Evolutionary conservation across 2,797 vertebrate genomes (phyloP).

Genomic region (Margarornis squamiger): DNA sequence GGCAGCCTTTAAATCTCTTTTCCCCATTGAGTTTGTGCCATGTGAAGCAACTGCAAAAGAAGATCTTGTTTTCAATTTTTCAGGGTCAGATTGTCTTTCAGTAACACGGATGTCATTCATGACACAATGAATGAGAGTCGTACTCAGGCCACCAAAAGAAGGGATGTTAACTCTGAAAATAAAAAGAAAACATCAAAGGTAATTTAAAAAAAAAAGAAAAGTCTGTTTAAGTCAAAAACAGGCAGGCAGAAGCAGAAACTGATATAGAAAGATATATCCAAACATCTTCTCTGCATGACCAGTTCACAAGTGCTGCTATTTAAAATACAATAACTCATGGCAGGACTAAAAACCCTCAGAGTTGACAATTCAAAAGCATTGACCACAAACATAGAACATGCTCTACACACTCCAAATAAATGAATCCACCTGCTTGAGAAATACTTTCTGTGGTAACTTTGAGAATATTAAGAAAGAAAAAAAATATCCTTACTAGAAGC

Average conservation of each 20-base stretch:
- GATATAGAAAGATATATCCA: background rate
- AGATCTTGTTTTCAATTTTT: constrained; percentile 55
- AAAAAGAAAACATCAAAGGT: constrained; percentile 6
- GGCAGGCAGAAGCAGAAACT: background rate
- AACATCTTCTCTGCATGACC: background rate
- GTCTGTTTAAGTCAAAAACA: background rate
- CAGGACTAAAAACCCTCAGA: background rate
- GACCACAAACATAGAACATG: background rate
- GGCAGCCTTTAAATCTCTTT: constrained; percentile 30
- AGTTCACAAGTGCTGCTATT: background rate
- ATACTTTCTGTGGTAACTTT: background rate
- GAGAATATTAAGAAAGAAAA: background rate
- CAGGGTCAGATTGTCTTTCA: constrained; percentile 45
- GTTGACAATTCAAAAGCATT: background rate
- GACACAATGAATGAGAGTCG: constrained; percentile 38
- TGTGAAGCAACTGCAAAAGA: constrained; percentile 39
- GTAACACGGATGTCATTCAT: constrained; percentile 11
- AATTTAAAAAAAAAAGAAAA: background rate
- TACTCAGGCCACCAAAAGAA: constrained; percentile 22
- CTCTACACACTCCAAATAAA: background rate
- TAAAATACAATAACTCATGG: background rate
- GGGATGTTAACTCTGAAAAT: constrained; percentile 24
- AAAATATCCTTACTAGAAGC: background rate
- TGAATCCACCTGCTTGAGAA: background rate
- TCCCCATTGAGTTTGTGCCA: background rate